Conservation (phyloP, 2,113 vertebrate species). For the Lycocorax pyrrhopterus region DNA sequence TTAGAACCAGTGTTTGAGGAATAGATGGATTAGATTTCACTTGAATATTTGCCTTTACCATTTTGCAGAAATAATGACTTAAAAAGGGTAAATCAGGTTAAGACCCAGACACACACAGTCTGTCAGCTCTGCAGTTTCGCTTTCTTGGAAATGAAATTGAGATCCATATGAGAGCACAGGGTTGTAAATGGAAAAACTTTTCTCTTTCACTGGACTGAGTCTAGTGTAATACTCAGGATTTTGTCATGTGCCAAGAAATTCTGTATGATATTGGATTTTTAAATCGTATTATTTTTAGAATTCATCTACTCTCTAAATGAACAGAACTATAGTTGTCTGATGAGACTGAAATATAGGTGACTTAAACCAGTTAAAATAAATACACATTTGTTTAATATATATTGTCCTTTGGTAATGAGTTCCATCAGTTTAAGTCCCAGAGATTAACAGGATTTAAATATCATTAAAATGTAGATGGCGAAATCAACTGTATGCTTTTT, state of each 20-base stretch:
- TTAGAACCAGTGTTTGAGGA: neutral
- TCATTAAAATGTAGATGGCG: neutral
- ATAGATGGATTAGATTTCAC: neutral
- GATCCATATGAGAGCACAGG: neutral
- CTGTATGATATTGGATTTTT: neutral
- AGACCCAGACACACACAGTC: neutral
- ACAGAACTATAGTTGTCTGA: neutral
- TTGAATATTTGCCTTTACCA: neutral
- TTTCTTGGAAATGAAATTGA: neutral
- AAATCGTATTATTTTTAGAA: neutral
- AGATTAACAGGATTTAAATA: neutral
- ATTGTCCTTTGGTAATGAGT: neutral
- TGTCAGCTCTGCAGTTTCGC: neutral
- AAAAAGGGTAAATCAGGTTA: neutral
- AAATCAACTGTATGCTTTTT: neutral
- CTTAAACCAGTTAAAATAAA: conserved; percentile 16
- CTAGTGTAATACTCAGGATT: neutral
- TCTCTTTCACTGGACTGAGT: neutral
- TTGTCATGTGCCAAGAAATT: neutral
- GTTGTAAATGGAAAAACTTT: neutral
- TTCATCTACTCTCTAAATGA: neutral
- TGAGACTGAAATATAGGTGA: neutral
- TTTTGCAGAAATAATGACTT: neutral
- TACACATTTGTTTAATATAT: neutral
- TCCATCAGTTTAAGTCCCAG: neutral